A percentile compares a stretch with the other conserved stretches of the same genome.
Conservation (phyloP, 2,888 invertebrate genomes). For the Agrilus biguttatus region DNA sequence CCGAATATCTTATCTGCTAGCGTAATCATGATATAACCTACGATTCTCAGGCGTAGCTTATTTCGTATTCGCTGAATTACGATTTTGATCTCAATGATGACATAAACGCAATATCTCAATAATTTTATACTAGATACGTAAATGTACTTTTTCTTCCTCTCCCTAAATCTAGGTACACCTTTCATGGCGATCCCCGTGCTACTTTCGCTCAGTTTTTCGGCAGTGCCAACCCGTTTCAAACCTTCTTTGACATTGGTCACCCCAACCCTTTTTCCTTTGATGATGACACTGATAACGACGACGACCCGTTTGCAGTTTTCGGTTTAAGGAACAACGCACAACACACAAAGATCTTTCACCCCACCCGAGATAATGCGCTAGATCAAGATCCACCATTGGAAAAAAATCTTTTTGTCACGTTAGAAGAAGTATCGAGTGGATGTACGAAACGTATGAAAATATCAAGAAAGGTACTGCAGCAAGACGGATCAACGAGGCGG, state of each 20-base stretch:
- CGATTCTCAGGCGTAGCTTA: too few relatives aligned
- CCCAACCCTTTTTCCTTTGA: conserved; percentile 46
- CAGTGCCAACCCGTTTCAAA: conserved; percentile 78
- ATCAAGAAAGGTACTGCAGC: conserved; percentile 64
- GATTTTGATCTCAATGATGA: too few relatives aligned
- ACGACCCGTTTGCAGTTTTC: conserved; percentile 47
- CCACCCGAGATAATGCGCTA: conserved; percentile 39
- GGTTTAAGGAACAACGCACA: conserved; percentile 17
- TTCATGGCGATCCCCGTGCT: conserved; percentile 86
- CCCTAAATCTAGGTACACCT: conserved; percentile 54
- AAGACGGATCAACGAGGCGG: conserved; percentile 62
- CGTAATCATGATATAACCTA: too few relatives aligned
- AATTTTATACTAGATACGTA: too few relatives aligned
- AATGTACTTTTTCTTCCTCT: conserved; percentile 17
- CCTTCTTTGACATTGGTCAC: conserved; percentile 62
- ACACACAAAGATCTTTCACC: background rate
- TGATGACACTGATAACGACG: conserved; percentile 48
- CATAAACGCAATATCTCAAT: too few relatives aligned
- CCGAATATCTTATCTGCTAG: too few relatives aligned
- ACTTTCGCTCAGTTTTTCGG: conserved; percentile 97
- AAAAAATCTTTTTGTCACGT: conserved; percentile 72
- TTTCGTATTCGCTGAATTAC: too few relatives aligned
- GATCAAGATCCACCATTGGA: conserved; percentile 77
- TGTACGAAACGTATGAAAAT: conserved; percentile 97
- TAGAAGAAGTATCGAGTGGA: conserved; percentile 80